phyloP scores from a whole-genome alignment of 2,888 invertebrate genomes.

The Cordylochernes scorpioides region DNA sequence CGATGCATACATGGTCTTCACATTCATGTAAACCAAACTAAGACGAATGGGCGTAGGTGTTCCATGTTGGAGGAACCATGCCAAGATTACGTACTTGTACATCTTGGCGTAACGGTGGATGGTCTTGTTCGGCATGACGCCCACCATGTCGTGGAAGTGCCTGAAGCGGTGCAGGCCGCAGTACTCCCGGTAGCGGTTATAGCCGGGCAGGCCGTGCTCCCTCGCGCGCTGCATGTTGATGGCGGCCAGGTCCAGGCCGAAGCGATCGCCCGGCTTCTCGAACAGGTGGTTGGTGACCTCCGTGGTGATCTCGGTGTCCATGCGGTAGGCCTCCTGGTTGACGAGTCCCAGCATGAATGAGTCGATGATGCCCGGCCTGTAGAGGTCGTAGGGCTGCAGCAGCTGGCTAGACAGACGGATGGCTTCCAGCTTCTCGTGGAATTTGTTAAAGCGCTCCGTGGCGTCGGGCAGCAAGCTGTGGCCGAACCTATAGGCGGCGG shows the following conservation, averaged over 20 bases:
- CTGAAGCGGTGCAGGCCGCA: slow-evolving; percentile 18
- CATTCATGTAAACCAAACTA: too few relatives aligned
- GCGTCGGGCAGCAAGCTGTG: slow-evolving; percentile 68
- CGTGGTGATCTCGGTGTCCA: slow-evolving; percentile 70
- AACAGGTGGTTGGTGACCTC: slow-evolving; percentile 24
- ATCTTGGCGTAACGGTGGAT: slow-evolving; percentile 15
- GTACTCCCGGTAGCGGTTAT: slow-evolving; percentile 19
- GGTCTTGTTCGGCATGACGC: slow-evolving; percentile 16
- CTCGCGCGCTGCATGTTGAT: slow-evolving; percentile 16
- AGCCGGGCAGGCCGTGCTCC: slow-evolving; percentile 18
- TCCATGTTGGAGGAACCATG: too few relatives aligned
- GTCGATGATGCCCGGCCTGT: slow-evolving; percentile 62
- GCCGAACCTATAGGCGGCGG: slow-evolving; percentile 75
- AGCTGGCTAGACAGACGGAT: slow-evolving; percentile 52
- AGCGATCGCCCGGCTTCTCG: slow-evolving; percentile 16
- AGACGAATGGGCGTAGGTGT: not conserved
- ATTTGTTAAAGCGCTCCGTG: slow-evolving; percentile 76
- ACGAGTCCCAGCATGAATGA: slow-evolving; percentile 73
- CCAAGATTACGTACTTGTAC: slow-evolving; percentile 12
- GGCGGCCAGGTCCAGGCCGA: slow-evolving; percentile 17
- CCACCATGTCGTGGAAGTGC: slow-evolving; percentile 16
- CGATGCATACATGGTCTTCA: too few relatives aligned
- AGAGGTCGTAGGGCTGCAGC: slow-evolving; percentile 59
- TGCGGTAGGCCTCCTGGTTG: slow-evolving; percentile 78
- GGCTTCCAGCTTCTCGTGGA: slow-evolving; percentile 79